Conservation (phyloP, 2,888 invertebrate species). For the Zonitis immaculata region DNA sequence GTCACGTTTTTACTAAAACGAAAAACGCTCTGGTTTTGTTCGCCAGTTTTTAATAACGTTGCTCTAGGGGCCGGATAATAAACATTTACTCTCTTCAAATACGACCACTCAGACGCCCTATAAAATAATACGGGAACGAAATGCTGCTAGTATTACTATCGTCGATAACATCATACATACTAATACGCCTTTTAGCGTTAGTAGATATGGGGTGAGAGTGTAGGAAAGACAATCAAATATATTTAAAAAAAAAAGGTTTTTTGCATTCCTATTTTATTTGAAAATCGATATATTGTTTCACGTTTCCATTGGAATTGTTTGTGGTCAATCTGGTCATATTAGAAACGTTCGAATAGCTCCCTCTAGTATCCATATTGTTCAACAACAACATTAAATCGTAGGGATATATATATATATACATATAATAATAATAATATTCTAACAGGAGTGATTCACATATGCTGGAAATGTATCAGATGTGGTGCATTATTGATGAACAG, state of each 20-base stretch:
- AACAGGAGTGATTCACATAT: constrained; percentile 38
- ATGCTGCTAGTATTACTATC: constrained; percentile 13
- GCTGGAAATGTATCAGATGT: constrained; percentile 44
- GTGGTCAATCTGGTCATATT: background rate
- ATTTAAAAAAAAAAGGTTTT: background rate
- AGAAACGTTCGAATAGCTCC: constrained; percentile 3
- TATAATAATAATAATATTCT: too few species aligned
- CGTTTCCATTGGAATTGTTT: background rate
- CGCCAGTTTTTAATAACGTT: constrained; percentile 44
- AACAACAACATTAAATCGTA: too few species aligned
- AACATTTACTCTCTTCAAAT: constrained; percentile 43
- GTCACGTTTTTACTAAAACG: constrained; percentile 35
- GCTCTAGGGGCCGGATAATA: constrained; percentile 39
- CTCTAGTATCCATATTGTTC: constrained; percentile 4
- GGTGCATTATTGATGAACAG: constrained; percentile 48
- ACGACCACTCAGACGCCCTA: constrained; percentile 37
- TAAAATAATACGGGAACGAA: constrained; percentile 36
- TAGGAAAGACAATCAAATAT: background rate
- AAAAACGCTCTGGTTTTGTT: constrained; percentile 26
- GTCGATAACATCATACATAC: constrained; percentile 39
- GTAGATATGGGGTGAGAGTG: constrained; percentile 4
- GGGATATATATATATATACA: too few species aligned
- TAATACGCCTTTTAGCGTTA: constrained; percentile 30
- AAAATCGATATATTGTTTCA: background rate
- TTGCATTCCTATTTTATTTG: background rate